Evolutionary conservation across 2,797 vertebrate genomes (phyloP).

Genomic region (Anomalospiza imberbis): DNA sequence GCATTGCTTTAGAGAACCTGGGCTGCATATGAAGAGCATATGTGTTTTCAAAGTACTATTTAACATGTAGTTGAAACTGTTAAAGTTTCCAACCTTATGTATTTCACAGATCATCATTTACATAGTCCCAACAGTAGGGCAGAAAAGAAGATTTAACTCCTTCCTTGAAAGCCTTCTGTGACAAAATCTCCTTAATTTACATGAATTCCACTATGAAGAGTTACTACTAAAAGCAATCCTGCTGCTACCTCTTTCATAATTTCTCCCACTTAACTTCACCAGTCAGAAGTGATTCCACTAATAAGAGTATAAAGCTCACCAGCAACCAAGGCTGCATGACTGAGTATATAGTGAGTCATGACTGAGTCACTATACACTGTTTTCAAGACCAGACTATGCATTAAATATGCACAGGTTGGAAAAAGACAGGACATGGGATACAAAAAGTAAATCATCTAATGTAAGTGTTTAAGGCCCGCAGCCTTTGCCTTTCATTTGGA

Average conservation of each 20-base stretch:
- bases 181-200: neutral
- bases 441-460: neutral
- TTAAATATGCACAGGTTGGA: neutral
- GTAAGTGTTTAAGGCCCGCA: neutral
- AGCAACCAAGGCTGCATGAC: neutral
- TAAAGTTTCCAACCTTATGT: neutral
- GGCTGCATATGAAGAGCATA: neutral
- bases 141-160: neutral
- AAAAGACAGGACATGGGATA: neutral
- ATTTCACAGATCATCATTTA: neutral
- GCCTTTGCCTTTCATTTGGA: neutral
- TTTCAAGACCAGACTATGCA: neutral
- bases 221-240: neutral
- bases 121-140: neutral
- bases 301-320: neutral
- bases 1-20: neutral
- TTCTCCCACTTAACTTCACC: neutral
- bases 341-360: neutral
- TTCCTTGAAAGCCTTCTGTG: neutral
- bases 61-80: neutral
- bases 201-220: neutral
- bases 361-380: neutral
- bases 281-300: neutral
- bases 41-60: neutral
- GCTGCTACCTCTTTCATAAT: neutral